Conservation (phyloP, 2,888 invertebrate genomes). For the Coronaproctus castanopsis region DNA sequence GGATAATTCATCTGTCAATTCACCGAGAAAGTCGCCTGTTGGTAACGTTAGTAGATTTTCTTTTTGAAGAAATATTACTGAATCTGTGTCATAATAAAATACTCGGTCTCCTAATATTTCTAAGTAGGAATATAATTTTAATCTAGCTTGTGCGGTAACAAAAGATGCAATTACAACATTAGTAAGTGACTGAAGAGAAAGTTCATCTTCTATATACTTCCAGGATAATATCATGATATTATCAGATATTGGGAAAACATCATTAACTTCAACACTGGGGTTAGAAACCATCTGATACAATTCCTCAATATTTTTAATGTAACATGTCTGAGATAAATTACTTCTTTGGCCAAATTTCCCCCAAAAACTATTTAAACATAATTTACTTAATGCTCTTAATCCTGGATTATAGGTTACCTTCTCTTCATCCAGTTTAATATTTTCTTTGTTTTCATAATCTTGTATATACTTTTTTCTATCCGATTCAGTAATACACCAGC, state of each 20-base stretch:
- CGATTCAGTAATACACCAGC: too few species aligned
- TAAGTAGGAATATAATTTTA: background rate
- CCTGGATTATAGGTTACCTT: constrained; percentile 19
- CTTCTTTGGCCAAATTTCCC: constrained; percentile 19
- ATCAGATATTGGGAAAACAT: too few species aligned
- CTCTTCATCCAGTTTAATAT: constrained; percentile 17
- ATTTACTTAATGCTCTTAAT: constrained; percentile 18
- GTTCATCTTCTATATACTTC: too few species aligned
- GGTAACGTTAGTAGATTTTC: constrained; percentile 1
- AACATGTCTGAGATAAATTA: constrained; percentile 26
- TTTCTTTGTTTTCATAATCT: constrained; percentile 17
- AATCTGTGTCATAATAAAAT: constrained; percentile 1
- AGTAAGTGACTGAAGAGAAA: too few species aligned
- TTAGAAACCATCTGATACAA: too few species aligned
- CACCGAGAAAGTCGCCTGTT: constrained; percentile 12
- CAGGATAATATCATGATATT: too few species aligned
- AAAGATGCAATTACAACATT: too few species aligned
- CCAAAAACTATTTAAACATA: constrained; percentile 20
- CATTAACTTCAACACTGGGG: too few species aligned
- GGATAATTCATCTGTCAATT: constrained; percentile 1
- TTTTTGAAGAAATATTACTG: background rate
- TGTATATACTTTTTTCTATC: constrained; percentile 15
- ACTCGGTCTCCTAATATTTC: background rate
- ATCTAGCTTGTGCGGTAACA: background rate
- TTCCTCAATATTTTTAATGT: too few species aligned